Percentiles rank a stretch among this genome's conserved stretches.
Conservation (phyloP, 2,888 invertebrate species). For the Acleris holmiana region DNA sequence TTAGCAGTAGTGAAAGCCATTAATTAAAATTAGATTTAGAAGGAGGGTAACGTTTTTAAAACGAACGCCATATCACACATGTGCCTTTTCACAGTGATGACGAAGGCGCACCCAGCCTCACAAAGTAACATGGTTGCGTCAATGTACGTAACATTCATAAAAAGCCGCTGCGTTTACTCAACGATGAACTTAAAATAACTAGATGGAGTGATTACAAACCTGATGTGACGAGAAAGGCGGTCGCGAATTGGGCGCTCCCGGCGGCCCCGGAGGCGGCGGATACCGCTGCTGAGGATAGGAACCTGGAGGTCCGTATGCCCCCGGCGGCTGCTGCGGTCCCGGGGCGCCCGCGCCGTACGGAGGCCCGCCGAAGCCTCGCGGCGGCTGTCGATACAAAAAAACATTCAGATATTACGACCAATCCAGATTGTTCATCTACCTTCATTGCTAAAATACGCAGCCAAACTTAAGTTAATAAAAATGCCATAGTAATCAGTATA, state of each 20-base stretch:
- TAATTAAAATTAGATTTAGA: no score
- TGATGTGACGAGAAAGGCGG: slow-evolving; percentile 80
- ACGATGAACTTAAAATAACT: not conserved
- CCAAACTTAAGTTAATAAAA: no score
- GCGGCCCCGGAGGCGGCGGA: slow-evolving; percentile 74
- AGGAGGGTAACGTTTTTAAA: no score
- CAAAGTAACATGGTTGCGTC: no score
- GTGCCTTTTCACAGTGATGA: no score
- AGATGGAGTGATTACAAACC: slow-evolving; percentile 53
- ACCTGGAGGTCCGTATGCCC: slow-evolving; percentile 83
- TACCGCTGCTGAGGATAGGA: slow-evolving; percentile 85
- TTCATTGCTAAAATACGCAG: not conserved
- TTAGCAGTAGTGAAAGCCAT: no score
- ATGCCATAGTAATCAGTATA: no score
- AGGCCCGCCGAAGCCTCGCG: slow-evolving; percentile 79
- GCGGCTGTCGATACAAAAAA: slow-evolving; percentile 63
- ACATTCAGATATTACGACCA: slow-evolving; percentile 8
- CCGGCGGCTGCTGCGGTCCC: slow-evolving; percentile 77
- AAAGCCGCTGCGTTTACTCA: no score
- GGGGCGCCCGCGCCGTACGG: slow-evolving; percentile 79
- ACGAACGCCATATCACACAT: no score
- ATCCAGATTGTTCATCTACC: not conserved
- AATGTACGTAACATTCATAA: no score
- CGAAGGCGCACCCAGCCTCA: no score
- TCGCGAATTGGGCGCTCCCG: slow-evolving; percentile 74